phyloP scores from a whole-genome alignment of 2,797 vertebrate species.

The Neomorphus geoffroyi region DNA sequence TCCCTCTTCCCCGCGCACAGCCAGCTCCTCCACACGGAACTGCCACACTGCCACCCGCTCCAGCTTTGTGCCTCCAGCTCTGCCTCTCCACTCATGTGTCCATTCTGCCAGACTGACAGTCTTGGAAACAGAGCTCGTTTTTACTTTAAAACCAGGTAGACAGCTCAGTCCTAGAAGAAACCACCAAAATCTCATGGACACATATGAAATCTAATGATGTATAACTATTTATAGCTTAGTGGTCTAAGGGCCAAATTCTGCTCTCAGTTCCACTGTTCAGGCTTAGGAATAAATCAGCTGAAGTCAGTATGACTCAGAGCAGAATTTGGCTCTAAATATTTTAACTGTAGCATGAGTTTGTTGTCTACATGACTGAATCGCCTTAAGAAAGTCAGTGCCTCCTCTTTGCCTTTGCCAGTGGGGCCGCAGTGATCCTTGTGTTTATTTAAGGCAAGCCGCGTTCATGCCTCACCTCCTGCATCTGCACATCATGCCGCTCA shows the following conservation, averaged over 20 bases:
- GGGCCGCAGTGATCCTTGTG: neutral
- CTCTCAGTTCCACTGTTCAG: neutral
- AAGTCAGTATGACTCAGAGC: neutral
- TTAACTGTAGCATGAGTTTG: constrained; percentile 24
- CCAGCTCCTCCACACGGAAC: rapidly evolving
- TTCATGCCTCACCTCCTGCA: constrained; percentile 31
- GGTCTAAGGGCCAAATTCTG: neutral
- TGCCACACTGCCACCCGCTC: neutral
- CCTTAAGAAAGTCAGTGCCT: constrained; percentile 44
- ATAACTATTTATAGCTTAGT: neutral
- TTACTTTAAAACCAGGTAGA: neutral
- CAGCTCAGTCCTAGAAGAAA: no score
- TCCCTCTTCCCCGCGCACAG: rapidly evolving
- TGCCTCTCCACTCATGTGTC: neutral
- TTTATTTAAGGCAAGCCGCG: neutral
- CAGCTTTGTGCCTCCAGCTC: neutral
- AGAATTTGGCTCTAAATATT: constrained; percentile 20
- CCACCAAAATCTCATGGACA: rapidly evolving
- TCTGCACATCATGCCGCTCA: neutral
- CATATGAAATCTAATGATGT: neutral
- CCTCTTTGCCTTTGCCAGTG: constrained; percentile 52
- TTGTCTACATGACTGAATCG: constrained; percentile 36
- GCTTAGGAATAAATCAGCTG: neutral
- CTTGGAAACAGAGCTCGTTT: neutral
- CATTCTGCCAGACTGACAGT: neutral